Evolutionary conservation across 2,888 invertebrate species (phyloP).

Genomic region (Hemaris fuciformis): DNA sequence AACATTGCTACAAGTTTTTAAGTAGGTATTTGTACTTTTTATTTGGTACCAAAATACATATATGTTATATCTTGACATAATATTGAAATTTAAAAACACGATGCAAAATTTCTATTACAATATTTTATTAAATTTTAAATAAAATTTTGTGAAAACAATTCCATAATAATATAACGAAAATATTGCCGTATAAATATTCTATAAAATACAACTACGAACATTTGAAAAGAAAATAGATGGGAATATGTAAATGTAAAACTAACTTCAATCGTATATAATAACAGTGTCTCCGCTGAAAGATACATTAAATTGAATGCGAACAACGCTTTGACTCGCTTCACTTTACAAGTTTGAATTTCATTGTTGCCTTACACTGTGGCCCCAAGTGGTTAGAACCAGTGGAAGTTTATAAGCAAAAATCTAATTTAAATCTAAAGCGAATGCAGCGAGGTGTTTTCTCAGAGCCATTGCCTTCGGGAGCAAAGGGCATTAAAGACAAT

Average conservation of each 20-base stretch:
- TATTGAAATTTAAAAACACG: no score
- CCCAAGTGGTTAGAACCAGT: neutral
- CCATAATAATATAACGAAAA: no score
- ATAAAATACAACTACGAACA: neutral
- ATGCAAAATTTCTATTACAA: no score
- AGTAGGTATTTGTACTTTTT: no score
- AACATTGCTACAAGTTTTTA: no score
- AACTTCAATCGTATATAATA: neutral
- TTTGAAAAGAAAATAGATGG: neutral
- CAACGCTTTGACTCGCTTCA: neutral
- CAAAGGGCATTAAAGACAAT: neutral
- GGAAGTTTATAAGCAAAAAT: conserved; percentile 4
- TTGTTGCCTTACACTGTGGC: neutral
- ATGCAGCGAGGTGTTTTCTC: neutral
- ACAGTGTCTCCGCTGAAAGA: neutral
- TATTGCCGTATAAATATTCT: no score
- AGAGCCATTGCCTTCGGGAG: neutral
- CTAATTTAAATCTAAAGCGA: conserved; percentile 5
- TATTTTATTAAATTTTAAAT: no score
- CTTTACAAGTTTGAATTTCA: neutral
- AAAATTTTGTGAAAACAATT: no score
- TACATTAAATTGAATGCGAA: neutral
- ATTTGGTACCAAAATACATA: no score
- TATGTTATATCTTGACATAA: no score
- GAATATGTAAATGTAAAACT: neutral